Percentiles rank a stretch among this genome's conserved stretches.
Evolutionary conservation across 2,113 vertebrate genomes (phyloP).

Genomic region (Psittacus erithacus): DNA sequence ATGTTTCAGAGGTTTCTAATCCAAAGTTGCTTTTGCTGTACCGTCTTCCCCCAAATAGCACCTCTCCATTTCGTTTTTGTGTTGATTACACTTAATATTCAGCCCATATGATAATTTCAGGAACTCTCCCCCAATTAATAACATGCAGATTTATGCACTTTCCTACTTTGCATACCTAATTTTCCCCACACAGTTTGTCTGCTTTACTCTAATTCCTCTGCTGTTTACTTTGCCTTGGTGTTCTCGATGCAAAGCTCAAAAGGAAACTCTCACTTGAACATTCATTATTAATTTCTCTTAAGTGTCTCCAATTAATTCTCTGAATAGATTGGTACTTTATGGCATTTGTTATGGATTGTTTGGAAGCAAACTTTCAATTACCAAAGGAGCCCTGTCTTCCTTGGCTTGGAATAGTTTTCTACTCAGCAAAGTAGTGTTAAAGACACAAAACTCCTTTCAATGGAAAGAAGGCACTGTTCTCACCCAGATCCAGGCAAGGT

Average conservation of each 20-base stretch:
- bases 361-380: conserved; percentile 70
- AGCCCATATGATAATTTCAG: conserved; percentile 42
- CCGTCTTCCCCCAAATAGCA: neutral
- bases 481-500: neutral
- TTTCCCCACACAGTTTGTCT: conserved; percentile 51
- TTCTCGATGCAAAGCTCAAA: conserved; percentile 69
- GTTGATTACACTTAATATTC: conserved; percentile 34
- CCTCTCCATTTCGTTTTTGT: neutral
- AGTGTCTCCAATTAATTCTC: conserved; percentile 70
- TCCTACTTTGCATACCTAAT: conserved; percentile 66
- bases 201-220: conserved; percentile 59
- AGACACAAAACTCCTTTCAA: neutral
- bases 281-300: conserved; percentile 74
- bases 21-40: neutral
- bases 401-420: neutral
- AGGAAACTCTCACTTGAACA: conserved; percentile 59
- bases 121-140: conserved; percentile 58
- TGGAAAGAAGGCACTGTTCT: neutral
- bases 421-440: neutral
- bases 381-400: neutral
- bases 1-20: neutral
- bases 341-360: conserved; percentile 68
- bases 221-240: conserved; percentile 76
- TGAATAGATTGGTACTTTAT: conserved; percentile 64
- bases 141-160: conserved; percentile 73